Percentiles rank a stretch among this genome's conserved stretches.
phyloP scores from a whole-genome alignment of 2,888 invertebrate species.

The Deilephila elpenor region DNA sequence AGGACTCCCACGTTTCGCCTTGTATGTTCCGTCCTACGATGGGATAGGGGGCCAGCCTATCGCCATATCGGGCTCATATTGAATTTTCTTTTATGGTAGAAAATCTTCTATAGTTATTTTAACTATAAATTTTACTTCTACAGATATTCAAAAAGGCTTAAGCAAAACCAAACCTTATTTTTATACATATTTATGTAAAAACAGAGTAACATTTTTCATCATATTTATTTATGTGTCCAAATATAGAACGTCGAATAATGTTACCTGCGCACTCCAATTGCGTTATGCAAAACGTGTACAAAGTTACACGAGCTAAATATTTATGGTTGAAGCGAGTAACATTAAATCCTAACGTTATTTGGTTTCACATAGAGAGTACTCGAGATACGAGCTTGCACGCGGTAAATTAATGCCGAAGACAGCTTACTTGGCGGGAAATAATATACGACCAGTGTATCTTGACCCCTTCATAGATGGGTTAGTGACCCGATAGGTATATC shows the following conservation, averaged over 20 bases:
- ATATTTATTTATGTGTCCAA: background rate
- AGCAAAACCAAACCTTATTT: too few relatives aligned
- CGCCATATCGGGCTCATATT: too few relatives aligned
- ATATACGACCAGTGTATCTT: constrained; percentile 1
- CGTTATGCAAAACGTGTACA: constrained; percentile 6
- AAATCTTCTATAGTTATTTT: too few relatives aligned
- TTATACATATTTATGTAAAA: too few relatives aligned
- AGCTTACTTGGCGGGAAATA: background rate
- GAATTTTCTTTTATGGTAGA: too few relatives aligned
- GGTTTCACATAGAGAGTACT: background rate
- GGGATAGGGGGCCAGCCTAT: too few relatives aligned
- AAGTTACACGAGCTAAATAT: constrained; percentile 13
- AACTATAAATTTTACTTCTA: too few relatives aligned
- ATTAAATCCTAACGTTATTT: constrained; percentile 11
- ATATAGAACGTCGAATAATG: background rate
- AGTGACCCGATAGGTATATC: background rate
- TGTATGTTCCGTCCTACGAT: too few relatives aligned
- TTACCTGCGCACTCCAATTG: background rate
- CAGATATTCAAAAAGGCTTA: too few relatives aligned
- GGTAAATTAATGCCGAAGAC: background rate
- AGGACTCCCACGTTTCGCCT: too few relatives aligned
- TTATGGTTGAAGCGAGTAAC: background rate
- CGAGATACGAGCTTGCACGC: background rate
- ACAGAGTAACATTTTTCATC: too few relatives aligned
- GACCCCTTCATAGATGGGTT: background rate